A percentile compares a stretch with the other conserved stretches of the same genome.
Evolutionary conservation across 2,113 vertebrate species (phyloP).

Genomic region (Gymnobelideus leadbeateri): DNA sequence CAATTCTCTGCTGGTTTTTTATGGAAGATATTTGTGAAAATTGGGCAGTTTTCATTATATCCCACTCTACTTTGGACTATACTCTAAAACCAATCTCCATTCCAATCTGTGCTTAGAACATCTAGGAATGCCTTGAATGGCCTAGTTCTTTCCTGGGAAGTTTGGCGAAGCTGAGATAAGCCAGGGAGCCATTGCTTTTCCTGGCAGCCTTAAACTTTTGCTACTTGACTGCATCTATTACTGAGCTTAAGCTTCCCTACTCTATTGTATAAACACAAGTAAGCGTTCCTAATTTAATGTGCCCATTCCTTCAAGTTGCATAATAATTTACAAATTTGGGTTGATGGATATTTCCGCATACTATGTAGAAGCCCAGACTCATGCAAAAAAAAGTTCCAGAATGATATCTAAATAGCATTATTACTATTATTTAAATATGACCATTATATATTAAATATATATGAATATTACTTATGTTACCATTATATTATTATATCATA

Average conservation of each 20-base stretch:
- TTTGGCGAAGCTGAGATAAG: neutral
- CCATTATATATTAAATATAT: too few relatives aligned
- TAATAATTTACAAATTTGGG: neutral
- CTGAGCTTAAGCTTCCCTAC: too few relatives aligned
- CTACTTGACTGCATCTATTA: too few relatives aligned
- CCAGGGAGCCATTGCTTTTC: neutral
- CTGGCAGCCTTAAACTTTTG: neutral
- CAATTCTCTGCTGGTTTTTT: neutral
- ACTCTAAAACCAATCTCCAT: neutral
- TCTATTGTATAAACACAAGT: neutral
- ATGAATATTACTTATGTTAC: too few relatives aligned
- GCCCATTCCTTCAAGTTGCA: neutral
- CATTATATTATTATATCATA: too few relatives aligned
- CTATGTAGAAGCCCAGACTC: neutral
- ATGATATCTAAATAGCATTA: neutral
- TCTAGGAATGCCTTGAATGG: neutral
- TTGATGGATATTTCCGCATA: neutral
- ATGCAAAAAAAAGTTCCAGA: neutral
- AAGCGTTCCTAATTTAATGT: neutral
- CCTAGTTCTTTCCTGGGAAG: neutral
- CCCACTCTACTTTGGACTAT: neutral
- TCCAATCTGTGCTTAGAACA: neutral
- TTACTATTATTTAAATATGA: too few relatives aligned
- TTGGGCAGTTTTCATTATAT: too few relatives aligned
- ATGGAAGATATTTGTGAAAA: neutral